Base-by-base conservation (phyloP, 2,888 invertebrate genomes). In the Emmelina monodactyla region DNA sequence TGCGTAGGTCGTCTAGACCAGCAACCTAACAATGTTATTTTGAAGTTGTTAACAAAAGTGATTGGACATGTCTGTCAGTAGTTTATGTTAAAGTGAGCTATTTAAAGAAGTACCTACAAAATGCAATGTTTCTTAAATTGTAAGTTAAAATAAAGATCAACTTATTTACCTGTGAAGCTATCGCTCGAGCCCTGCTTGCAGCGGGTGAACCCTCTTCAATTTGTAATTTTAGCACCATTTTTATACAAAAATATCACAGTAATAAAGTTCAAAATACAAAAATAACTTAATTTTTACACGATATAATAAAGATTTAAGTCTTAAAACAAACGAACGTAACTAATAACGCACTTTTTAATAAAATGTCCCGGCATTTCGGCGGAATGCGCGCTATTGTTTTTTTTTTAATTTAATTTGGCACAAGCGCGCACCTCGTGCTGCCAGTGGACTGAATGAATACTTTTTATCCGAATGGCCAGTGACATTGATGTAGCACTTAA, bases 111-210 rank as follows among this genome's bases (percentile, higher is more conserved):
- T n/a, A n/a, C n/a, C n/a, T n/a, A n/a, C n/a, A n/a, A n/a, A n/a
- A n/a, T n/a, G n/a, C n/a, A n/a, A n/a, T n/a, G n/a, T n/a, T n/a
- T n/a, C n/a, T n/a, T n/a, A n/a, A n/a, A n/a, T n/a, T n/a, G n/a
- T n/a, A n/a, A n/a, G n/a, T n/a, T n/a, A n/a, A n/a, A 30, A 25
- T 37, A 14, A 28, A 31, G n/a, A 16, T 14, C 3, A 31, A 50
- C 61, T 47, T n/a, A n/a, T n/a, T n/a, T 53, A 72, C 73, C 58
- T 73, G 73, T 14, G 73, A 57, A 5, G 53, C 38, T 14, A 70
- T 46, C 2, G 62, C 63, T 47, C 58, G 55, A 2, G 69, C 40
- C 28, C 65, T 53, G 40, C 55, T 56, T 1, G 51, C 55, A 9
- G 50, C 47, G 1, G 56, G 43, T 5, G 42, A 43, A 16, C 48